These are phyloP conservation scores for Pterocles orientalis DNA, from an alignment of 2,113 vertebrate genomes.

Conservation along the genomic window DNA sequence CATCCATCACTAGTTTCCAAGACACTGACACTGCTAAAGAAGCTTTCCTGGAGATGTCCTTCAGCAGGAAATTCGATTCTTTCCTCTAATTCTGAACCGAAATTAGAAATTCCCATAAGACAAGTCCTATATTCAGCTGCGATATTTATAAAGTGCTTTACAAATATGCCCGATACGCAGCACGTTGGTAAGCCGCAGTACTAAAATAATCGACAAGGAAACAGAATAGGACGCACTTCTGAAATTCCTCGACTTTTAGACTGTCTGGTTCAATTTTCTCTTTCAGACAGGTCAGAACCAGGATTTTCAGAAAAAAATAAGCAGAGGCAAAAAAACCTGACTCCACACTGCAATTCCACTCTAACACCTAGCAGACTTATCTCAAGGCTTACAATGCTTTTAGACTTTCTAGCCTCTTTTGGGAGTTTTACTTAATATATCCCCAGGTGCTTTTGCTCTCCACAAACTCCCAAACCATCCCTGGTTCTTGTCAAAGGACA, in stretches of 20 bases:
- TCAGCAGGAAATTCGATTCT: background rate
- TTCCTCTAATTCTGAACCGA: background rate
- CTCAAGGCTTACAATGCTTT: background rate
- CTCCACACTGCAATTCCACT: background rate
- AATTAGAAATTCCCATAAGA: background rate
- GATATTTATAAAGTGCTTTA: background rate
- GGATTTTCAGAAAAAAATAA: background rate
- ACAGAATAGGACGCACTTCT: background rate
- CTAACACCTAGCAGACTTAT: background rate
- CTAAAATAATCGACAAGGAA: background rate
- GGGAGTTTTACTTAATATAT: background rate
- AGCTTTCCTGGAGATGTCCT: background rate
- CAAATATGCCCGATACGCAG: background rate
- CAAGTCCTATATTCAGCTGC: background rate
- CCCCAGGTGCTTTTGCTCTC: background rate
- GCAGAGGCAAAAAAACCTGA: background rate
- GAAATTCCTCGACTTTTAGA: background rate
- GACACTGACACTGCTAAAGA: too few species aligned
- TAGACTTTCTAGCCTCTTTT: background rate
- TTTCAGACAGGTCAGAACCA: background rate
- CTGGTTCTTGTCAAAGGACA: background rate
- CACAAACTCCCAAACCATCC: background rate
- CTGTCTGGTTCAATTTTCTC: background rate
- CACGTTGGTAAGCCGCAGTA: accelerated
- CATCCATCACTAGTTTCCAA: background rate